A percentile compares a stretch with the other conserved stretches of the same genome.
Conservation (phyloP, 2,797 vertebrate species). For the Vespertilio murinus region DNA sequence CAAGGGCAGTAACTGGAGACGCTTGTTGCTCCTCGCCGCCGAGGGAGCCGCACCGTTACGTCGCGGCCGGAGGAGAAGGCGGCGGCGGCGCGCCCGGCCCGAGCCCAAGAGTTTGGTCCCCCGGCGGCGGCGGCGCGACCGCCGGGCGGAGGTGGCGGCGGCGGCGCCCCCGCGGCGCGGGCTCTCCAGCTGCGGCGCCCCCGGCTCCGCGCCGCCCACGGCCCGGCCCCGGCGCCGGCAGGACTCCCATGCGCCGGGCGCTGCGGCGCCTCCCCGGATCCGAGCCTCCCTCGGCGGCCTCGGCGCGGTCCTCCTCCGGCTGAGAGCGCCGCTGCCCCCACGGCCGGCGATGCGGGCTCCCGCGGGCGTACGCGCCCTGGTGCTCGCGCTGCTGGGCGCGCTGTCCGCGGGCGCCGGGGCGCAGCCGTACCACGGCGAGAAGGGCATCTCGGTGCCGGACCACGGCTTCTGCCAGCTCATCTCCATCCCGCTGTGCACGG, state of each 20-base stretch:
- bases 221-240: constrained; percentile 66
- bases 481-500: constrained; percentile 91
- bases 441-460: constrained; percentile 92
- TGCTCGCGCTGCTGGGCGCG: constrained; percentile 79
- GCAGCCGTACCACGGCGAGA: constrained; percentile 89
- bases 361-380: constrained; percentile 70
- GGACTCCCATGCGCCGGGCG: constrained; percentile 73
- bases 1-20: constrained; percentile 68
- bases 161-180: constrained; percentile 54
- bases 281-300: constrained; percentile 23
- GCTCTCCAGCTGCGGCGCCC: constrained; percentile 49
- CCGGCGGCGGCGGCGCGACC: constrained; percentile 34
- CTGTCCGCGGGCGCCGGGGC: constrained; percentile 72
- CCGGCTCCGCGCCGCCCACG: constrained; percentile 52
- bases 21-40: constrained; percentile 63
- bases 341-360: constrained; percentile 67
- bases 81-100: constrained; percentile 23
- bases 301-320: not conserved
- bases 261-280: constrained; percentile 58
- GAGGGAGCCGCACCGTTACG: constrained; percentile 61
- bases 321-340: constrained; percentile 45
- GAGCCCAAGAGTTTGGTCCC: not conserved
- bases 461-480: constrained; percentile 97
- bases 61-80: constrained; percentile 26
- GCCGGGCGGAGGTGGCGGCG: constrained; percentile 30